Evolutionary conservation across 2,888 invertebrate genomes (phyloP).

Genomic region (Cryptosula pallasiana): DNA sequence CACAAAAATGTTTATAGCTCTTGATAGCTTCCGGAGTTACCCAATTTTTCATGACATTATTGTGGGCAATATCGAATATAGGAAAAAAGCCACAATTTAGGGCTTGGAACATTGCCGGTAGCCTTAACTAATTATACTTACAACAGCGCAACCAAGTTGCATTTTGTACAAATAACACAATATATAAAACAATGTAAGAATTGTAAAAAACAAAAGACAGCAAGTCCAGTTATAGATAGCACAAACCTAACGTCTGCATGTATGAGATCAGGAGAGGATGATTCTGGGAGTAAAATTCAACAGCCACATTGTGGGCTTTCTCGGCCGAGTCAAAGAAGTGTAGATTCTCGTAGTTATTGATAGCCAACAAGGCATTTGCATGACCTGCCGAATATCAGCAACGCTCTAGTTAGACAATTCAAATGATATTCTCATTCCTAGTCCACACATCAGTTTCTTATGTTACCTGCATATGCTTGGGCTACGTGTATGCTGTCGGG

Average conservation of each 20-base stretch:
- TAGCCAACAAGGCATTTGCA: constrained; percentile 39
- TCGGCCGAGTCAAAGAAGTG: constrained; percentile 38
- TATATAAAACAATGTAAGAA: background rate
- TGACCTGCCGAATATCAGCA: constrained; percentile 29
- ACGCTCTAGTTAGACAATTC: background rate
- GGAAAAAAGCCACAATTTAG: too few species aligned
- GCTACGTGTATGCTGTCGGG: background rate
- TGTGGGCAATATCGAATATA: too few species aligned
- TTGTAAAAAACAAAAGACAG: background rate
- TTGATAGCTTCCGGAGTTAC: too few species aligned
- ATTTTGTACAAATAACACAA: too few species aligned
- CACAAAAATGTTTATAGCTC: too few species aligned
- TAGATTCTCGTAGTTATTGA: constrained; percentile 36
- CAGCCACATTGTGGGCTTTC: constrained; percentile 39
- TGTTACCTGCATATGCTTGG: constrained; percentile 18
- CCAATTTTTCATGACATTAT: too few species aligned
- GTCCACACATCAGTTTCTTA: background rate
- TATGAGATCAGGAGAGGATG: constrained; percentile 40
- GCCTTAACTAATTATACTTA: too few species aligned
- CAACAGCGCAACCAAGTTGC: too few species aligned
- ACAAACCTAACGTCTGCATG: constrained; percentile 40
- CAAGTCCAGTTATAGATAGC: background rate
- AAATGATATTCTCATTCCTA: background rate
- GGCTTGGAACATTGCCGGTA: too few species aligned
- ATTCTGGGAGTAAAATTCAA: constrained; percentile 33